phyloP scores from a whole-genome alignment of 1,140 invertebrate genomes.

The Wiebesia pumilae region DNA sequence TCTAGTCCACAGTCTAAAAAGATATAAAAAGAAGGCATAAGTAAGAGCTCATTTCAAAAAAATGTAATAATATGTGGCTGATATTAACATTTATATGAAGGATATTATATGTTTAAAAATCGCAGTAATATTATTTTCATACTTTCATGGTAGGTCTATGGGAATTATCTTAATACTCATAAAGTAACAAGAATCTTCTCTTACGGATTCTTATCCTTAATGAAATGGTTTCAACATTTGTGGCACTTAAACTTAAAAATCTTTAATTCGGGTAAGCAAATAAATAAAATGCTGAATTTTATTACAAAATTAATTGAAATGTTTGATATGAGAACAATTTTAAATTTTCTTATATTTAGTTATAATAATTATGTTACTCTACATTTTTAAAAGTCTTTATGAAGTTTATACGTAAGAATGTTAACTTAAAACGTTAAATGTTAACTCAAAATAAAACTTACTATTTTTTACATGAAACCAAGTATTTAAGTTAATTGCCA shows the following conservation, averaged over 20 bases:
- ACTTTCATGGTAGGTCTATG: not conserved
- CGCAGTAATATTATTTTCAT: slow-evolving; percentile 32
- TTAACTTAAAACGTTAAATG: no score
- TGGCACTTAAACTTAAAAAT: not conserved
- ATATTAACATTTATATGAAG: slow-evolving; percentile 61
- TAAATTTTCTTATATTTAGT: no score
- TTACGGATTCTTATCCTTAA: not conserved
- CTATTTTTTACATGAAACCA: no score
- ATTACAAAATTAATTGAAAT: no score
- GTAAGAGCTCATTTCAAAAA: slow-evolving; percentile 57
- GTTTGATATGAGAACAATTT: no score
- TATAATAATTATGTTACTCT: no score
- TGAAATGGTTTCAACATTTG: not conserved
- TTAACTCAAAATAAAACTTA: no score
- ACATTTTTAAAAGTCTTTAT: no score
- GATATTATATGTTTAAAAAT: slow-evolving; percentile 64
- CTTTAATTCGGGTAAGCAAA: no score
- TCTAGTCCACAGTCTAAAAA: slow-evolving; percentile 70
- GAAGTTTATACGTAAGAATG: no score
- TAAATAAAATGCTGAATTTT: no score
- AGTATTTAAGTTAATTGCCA: no score
- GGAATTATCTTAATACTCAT: not conserved
- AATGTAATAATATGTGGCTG: slow-evolving; percentile 51
- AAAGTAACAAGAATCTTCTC: not conserved
- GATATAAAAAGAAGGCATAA: slow-evolving; percentile 58